These are phyloP conservation scores for Synergus umbraculus DNA, from an alignment of 2,888 invertebrate species.

Conservation along the genomic window DNA sequence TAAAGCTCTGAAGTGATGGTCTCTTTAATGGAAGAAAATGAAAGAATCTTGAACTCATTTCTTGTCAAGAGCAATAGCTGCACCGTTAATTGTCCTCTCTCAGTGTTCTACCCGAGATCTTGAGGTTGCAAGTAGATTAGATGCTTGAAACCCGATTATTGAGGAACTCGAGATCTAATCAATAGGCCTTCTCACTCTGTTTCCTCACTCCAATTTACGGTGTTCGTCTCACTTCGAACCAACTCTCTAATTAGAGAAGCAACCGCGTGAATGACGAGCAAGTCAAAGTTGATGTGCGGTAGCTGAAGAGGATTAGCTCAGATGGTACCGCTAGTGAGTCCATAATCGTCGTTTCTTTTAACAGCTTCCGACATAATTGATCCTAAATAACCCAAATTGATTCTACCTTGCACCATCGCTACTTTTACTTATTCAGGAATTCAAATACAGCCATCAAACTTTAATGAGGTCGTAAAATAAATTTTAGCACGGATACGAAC, in stretches of 20 bases:
- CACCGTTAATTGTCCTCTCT: not conserved
- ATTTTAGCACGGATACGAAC: slow-evolving; percentile 5
- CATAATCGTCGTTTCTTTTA: not conserved
- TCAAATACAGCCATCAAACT: not conserved
- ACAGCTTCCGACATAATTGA: not conserved
- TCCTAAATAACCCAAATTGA: slow-evolving; percentile 31
- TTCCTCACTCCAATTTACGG: not conserved
- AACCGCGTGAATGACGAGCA: slow-evolving; percentile 24
- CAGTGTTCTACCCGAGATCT: not conserved
- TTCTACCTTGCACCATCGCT: slow-evolving; percentile 11
- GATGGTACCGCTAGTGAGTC: not conserved
- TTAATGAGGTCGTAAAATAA: not conserved
- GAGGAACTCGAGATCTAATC: slow-evolving; percentile 25
- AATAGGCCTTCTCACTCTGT: slow-evolving; percentile 26
- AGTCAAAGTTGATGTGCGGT: slow-evolving; percentile 27
- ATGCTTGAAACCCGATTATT: slow-evolving; percentile 25
- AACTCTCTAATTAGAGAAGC: slow-evolving; percentile 27
- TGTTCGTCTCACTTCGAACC: slow-evolving; percentile 7
- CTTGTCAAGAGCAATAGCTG: not conserved
- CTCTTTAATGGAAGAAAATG: not conserved
- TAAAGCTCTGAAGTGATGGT: too few species aligned
- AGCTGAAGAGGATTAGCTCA: slow-evolving; percentile 19
- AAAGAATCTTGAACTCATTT: not conserved
- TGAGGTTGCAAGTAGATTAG: slow-evolving; percentile 30
- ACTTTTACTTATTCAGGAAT: not conserved